phyloP scores from a whole-genome alignment of 2,113 vertebrate species.

The Hydropotes inermis region DNA sequence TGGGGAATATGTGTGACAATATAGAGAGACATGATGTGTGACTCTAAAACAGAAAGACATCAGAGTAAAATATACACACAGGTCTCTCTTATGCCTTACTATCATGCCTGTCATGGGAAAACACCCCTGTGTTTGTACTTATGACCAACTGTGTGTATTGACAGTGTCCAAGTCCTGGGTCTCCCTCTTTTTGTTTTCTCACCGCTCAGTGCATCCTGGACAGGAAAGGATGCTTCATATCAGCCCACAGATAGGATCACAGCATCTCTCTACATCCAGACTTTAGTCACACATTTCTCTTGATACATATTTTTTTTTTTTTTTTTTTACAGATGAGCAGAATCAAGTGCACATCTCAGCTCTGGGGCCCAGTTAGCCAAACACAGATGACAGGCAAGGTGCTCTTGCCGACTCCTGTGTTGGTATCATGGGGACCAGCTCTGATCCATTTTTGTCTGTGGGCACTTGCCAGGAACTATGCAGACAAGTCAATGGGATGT shows the following conservation, averaged over 20 bases:
- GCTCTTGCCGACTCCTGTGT: not conserved
- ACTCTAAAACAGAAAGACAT: not conserved
- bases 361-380: not conserved
- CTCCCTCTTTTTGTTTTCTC: not conserved
- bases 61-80: not conserved
- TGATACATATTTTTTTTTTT: not conserved
- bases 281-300: not conserved
- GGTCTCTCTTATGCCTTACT: not conserved
- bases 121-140: not conserved
- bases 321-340: not conserved
- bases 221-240: not conserved
- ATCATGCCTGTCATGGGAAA: not conserved
- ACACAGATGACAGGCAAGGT: not conserved
- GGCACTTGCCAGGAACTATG: constrained; percentile 36
- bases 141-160: not conserved
- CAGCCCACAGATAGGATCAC: not conserved
- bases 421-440: not conserved
- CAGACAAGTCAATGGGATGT: constrained; percentile 32
- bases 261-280: not conserved
- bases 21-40: not conserved
- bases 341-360: not conserved
- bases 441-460: constrained; percentile 51
- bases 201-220: not conserved
- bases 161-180: not conserved
- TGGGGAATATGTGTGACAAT: not conserved